These are phyloP conservation scores for Alosa alosa DNA, from an alignment of 2,113 vertebrate species.

Conservation along the genomic window DNA sequence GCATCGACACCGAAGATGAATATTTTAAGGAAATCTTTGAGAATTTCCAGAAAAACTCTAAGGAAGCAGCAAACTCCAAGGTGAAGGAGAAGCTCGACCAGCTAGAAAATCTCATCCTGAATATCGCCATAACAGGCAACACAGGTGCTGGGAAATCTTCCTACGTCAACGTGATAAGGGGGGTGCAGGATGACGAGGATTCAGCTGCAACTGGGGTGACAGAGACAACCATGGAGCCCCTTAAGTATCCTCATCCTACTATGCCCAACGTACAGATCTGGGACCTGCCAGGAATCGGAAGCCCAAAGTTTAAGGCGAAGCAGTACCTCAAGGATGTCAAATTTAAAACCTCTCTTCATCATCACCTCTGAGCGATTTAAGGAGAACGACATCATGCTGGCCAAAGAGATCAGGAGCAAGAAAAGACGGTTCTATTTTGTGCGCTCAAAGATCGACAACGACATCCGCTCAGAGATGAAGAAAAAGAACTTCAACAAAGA, in stretches of 20 bases:
- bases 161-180: conserved; percentile 49
- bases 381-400: conserved; percentile 54
- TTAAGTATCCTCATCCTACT: conserved; percentile 60
- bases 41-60: neutral
- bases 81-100: neutral
- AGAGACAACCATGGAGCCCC: conserved; percentile 65
- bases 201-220: conserved; percentile 60
- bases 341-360: conserved; percentile 57
- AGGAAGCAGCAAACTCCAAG: neutral
- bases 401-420: conserved; percentile 43
- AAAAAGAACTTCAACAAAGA: conserved; percentile 14
- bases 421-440: conserved; percentile 25
- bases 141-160: conserved; percentile 53
- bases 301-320: conserved; percentile 57
- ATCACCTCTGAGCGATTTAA: conserved; percentile 58
- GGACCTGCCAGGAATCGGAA: conserved; percentile 72
- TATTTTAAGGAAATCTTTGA: neutral
- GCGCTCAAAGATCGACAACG: conserved; percentile 18
- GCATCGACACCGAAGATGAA: neutral
- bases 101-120: conserved; percentile 22
- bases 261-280: conserved; percentile 62
- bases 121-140: conserved; percentile 53
- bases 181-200: conserved; percentile 30
- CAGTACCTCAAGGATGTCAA: conserved; percentile 64
- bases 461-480: neutral